Evolutionary conservation across 2,797 vertebrate species (phyloP).

Genomic region (Lithobates pipiens): DNA sequence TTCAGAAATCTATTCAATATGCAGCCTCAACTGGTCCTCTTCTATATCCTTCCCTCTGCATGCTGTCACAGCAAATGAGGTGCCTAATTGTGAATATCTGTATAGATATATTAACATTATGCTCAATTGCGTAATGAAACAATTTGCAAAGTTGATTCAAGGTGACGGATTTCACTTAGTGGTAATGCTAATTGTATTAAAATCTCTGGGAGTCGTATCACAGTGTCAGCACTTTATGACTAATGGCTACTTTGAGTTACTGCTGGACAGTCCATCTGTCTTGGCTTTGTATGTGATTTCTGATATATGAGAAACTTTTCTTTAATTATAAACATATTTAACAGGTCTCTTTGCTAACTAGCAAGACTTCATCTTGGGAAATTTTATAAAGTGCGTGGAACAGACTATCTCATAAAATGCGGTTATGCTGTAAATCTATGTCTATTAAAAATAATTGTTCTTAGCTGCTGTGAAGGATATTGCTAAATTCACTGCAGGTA

Average conservation of each 20-base stretch:
- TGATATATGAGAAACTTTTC: not conserved
- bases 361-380: too few species aligned
- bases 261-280: not conserved
- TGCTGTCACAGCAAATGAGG: not conserved
- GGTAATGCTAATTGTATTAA: not conserved
- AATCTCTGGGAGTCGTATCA: not conserved
- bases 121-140: not conserved
- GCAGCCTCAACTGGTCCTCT: not conserved
- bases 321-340: too few species aligned
- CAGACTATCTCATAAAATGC: too few species aligned
- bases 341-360: too few species aligned
- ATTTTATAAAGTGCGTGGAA: too few species aligned
- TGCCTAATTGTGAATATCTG: not conserved
- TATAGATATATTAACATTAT: not conserved
- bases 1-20: too few species aligned
- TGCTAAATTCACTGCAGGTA: too few species aligned
- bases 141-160: not conserved
- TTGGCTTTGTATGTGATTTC: not conserved
- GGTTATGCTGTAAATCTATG: too few species aligned
- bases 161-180: not conserved
- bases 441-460: too few species aligned
- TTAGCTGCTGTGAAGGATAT: too few species aligned
- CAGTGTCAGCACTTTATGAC: not conserved
- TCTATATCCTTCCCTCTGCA: not conserved
- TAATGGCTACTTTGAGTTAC: not conserved